These are phyloP conservation scores for Julus scandinavius DNA, from an alignment of 2,888 invertebrate genomes.

Conservation along the genomic window DNA sequence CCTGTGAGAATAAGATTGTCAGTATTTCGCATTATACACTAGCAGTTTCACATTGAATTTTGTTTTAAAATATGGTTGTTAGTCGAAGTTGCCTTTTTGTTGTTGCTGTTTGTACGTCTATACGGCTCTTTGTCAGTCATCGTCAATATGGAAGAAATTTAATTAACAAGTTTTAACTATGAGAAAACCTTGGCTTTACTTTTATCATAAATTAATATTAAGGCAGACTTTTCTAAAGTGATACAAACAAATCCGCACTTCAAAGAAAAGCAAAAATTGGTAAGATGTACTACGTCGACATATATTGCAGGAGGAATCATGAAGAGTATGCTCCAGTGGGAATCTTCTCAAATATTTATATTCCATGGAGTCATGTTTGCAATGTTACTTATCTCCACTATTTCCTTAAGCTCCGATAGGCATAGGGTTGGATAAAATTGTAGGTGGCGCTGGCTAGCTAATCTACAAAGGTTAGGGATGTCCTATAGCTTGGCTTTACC, in stretches of 20 bases:
- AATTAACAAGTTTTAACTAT: not conserved
- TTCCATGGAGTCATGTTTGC: not conserved
- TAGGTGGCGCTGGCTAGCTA: not conserved
- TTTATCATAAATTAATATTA: not conserved
- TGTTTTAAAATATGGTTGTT: not conserved
- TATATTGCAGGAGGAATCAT: not conserved
- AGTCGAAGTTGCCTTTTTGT: not conserved
- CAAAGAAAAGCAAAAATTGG: not conserved
- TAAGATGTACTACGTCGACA: not conserved
- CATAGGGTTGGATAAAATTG: not conserved
- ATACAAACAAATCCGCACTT: not conserved
- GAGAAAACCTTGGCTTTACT: not conserved
- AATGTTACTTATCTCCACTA: not conserved
- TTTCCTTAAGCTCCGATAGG: not conserved
- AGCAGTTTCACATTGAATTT: not conserved
- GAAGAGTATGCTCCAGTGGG: not conserved
- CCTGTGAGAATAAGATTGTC: not conserved
- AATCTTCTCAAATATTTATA: conserved; percentile 21
- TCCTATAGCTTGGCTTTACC: not conserved
- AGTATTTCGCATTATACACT: not conserved
- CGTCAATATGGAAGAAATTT: not conserved
- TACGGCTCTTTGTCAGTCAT: not conserved
- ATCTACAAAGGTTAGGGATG: not conserved
- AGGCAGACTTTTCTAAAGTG: not conserved
- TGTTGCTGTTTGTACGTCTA: not conserved